phyloP scores from a whole-genome alignment of 2,797 vertebrate species.

The Agapornis canus region DNA sequence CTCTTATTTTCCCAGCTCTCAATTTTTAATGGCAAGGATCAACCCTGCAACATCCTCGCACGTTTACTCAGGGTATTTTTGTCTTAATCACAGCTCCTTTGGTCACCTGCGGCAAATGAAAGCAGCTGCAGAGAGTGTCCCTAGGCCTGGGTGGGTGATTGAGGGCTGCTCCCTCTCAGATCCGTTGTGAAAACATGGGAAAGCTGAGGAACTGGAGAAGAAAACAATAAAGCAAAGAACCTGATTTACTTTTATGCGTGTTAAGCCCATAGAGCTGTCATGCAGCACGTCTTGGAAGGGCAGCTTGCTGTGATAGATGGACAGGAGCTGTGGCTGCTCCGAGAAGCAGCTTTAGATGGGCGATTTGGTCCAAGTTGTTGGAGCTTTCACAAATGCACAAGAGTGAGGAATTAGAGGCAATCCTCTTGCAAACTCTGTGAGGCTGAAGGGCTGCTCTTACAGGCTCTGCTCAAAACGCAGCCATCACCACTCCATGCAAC shows the following conservation, averaged over 20 bases:
- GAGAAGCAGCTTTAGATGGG: neutral
- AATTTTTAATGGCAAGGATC: neutral
- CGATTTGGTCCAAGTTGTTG: neutral
- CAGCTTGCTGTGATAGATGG: neutral
- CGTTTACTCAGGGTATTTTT: neutral
- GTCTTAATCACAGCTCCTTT: neutral
- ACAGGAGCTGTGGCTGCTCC: neutral
- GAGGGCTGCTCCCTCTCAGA: neutral
- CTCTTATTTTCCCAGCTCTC: neutral
- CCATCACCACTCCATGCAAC: rapidly evolving
- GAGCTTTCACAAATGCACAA: neutral
- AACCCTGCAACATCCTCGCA: neutral
- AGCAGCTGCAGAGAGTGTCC: neutral
- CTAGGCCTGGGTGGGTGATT: rapidly evolving
- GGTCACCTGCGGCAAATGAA: rapidly evolving
- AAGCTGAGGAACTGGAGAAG: neutral
- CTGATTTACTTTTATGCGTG: neutral
- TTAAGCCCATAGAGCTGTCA: neutral
- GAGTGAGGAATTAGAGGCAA: neutral
- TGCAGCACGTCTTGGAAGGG: neutral
- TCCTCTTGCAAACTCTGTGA: neutral
- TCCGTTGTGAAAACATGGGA: neutral
- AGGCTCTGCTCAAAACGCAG: neutral
- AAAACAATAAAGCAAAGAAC: neutral
- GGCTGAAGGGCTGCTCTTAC: neutral